A percentile compares a stretch with the other conserved stretches of the same genome.
Conservation (phyloP, 2,888 invertebrate genomes). For the Lamellibrachia satsuma region DNA sequence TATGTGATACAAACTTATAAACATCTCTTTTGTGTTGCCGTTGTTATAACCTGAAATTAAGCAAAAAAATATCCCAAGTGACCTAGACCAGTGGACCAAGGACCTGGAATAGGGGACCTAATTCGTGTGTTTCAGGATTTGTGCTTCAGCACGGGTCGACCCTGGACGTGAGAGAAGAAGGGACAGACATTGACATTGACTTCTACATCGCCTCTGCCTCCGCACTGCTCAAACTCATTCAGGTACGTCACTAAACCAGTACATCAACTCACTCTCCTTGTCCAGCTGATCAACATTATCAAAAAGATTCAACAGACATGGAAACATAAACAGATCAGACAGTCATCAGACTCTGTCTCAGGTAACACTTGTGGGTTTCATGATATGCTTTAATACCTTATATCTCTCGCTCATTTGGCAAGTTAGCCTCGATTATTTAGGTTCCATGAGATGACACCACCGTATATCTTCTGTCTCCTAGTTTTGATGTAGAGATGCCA, state of each 20-base stretch:
- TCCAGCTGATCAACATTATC: too few species aligned
- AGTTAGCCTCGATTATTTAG: not conserved
- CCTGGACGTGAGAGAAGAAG: constrained; percentile 68
- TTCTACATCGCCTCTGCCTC: constrained; percentile 84
- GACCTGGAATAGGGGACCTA: too few species aligned
- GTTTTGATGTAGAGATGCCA: not conserved
- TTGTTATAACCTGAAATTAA: too few species aligned
- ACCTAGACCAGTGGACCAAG: too few species aligned
- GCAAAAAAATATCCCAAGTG: too few species aligned
- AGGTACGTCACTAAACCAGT: constrained; percentile 62
- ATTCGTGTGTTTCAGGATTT: not conserved
- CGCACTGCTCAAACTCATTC: constrained; percentile 84
- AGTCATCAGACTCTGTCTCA: not conserved
- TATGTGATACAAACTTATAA: too few species aligned
- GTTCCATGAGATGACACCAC: not conserved
- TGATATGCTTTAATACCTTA: not conserved
- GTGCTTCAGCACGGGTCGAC: not conserved
- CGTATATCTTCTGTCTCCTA: not conserved
- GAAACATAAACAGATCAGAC: not conserved
- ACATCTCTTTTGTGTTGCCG: too few species aligned
- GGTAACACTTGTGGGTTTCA: not conserved
- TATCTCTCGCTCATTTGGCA: not conserved
- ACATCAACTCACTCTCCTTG: too few species aligned
- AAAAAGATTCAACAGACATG: too few species aligned
- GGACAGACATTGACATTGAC: constrained; percentile 82